Evolutionary conservation across 2,113 vertebrate species (phyloP), one percentile per base, ranked within the genome.

Genomic region (Ailurus styani): DNA sequence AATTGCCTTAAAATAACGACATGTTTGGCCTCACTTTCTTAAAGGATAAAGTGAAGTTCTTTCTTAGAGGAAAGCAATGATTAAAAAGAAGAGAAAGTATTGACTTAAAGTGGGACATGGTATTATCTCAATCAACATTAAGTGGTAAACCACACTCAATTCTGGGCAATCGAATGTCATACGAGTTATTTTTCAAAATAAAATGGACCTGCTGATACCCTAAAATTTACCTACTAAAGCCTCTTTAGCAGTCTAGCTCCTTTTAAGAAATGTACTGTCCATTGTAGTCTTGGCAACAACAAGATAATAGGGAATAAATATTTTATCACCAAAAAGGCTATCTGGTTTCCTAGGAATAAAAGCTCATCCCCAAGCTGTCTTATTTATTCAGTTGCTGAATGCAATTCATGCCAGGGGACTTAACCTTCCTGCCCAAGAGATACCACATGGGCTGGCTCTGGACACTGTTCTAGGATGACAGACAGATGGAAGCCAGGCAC

Each of bases 251-350:
- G 37, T 75, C 84, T 34, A 52, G 0, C 17, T 87, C 15, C 79
- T 91, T 73, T 82, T 15, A 87, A 9, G 18, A 88, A 82, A 62
- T 21, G 29, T 68, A 15, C 95, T 42, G 54, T 64, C 62, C 95
- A 79, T 64, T 94, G 89, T 86, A 94, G 93, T 87, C 95, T 96
- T 93, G 94, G 87, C 96, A 95, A 91, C 88, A 82, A 72, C 79
- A 87, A 0, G 20, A 82, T 47, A 81, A 97, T 90, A 75, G 70
- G 37, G 6, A n/a, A 96, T 98, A 97, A 98, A 98, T 97, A 95
- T 97, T 99, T 98, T 79, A 98, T 98, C 57, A 93, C 8, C 88
- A 40, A 86, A 95, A 68, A 84, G 95, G 66, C 96, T 98, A 96
- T 98, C 97, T 96, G 64, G 88, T 96, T 98, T 95, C 96, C 87